These are phyloP conservation scores for Sphaeramia orbicularis DNA, from an alignment of 2,797 vertebrate genomes.

Conservation along the genomic window DNA sequence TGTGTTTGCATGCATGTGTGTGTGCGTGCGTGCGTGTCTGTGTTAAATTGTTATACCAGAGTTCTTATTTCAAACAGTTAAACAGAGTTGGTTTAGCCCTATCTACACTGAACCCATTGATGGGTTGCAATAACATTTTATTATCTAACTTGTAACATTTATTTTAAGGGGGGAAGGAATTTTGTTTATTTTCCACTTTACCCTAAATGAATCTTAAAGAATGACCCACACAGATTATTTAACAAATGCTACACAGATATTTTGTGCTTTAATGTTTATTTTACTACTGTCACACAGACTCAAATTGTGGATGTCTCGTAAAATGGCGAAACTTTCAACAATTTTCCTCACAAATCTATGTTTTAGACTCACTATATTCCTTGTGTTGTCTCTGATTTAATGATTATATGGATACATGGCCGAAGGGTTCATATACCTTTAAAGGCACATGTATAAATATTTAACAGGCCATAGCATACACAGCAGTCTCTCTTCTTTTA, in stretches of 20 bases:
- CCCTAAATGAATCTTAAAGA: conserved; percentile 34
- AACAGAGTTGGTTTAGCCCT: conserved; percentile 34
- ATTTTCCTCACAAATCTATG: conserved; percentile 37
- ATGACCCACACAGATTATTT: conserved; percentile 32
- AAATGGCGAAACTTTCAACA: conserved; percentile 28
- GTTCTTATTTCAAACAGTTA: conserved; percentile 36
- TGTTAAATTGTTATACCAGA: conserved; percentile 44
- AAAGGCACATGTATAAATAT: conserved; percentile 72
- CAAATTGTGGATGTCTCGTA: conserved; percentile 7
- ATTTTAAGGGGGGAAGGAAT: conserved; percentile 33
- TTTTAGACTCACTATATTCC: conserved; percentile 52
- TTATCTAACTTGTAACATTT: conserved; percentile 23
- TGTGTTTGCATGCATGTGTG: conserved; percentile 56
- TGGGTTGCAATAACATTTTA: conserved; percentile 76
- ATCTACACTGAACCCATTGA: conserved; percentile 46
- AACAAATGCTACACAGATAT: background rate
- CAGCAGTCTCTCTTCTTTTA: conserved; percentile 40
- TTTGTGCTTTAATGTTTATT: conserved; percentile 29
- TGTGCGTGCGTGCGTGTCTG: conserved; percentile 25
- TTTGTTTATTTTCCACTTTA: conserved; percentile 44
- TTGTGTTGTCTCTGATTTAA: conserved; percentile 60
- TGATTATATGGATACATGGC: conserved; percentile 51
- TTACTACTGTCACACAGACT: conserved; percentile 43
- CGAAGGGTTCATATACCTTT: conserved; percentile 56
- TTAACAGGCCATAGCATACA: conserved; percentile 63